Percentiles rank a stretch among this genome's conserved stretches.
These are phyloP conservation scores for Callyntrura guangdongensis DNA, from an alignment of 2,888 invertebrate species.

Conservation along the genomic window DNA sequence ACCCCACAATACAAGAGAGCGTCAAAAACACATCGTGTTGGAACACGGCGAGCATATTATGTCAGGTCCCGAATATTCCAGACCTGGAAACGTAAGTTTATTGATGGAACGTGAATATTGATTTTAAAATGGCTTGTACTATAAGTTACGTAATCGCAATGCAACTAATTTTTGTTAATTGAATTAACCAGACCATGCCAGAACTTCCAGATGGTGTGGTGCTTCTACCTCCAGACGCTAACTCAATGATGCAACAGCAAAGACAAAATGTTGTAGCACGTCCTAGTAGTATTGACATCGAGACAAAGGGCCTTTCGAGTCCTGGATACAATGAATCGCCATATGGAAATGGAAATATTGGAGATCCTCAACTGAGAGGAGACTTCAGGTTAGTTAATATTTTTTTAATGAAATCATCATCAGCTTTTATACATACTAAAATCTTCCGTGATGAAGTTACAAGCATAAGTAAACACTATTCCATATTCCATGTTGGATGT, in stretches of 20 bases:
- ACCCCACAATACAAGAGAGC: conserved; percentile 95
- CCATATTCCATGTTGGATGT: neutral
- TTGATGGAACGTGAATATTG: no score
- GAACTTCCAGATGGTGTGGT: conserved; percentile 83
- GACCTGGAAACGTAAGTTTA: conserved; percentile 81
- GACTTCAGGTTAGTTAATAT: conserved; percentile 85
- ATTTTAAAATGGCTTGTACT: neutral
- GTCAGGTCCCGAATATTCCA: conserved; percentile 85
- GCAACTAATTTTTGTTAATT: no score
- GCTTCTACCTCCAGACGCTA: conserved; percentile 77
- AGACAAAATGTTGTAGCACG: conserved; percentile 87
- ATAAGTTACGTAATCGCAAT: neutral
- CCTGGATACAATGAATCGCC: conserved; percentile 79
- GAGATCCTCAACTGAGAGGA: conserved; percentile 72
- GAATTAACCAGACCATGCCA: conserved; percentile 75
- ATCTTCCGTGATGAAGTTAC: neutral
- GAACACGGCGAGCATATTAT: conserved; percentile 95
- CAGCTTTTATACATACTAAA: no score
- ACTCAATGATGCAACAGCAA: conserved; percentile 69
- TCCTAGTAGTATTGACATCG: conserved; percentile 95
- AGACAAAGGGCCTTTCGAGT: conserved; percentile 71
- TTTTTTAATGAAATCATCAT: no score
- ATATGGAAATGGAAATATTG: conserved; percentile 81
- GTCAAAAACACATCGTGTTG: conserved; percentile 93
- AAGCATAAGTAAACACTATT: neutral